Percentiles rank a stretch among this genome's conserved stretches.
phyloP scores from a whole-genome alignment of 2,797 vertebrate species.

The Poecile montanus region DNA sequence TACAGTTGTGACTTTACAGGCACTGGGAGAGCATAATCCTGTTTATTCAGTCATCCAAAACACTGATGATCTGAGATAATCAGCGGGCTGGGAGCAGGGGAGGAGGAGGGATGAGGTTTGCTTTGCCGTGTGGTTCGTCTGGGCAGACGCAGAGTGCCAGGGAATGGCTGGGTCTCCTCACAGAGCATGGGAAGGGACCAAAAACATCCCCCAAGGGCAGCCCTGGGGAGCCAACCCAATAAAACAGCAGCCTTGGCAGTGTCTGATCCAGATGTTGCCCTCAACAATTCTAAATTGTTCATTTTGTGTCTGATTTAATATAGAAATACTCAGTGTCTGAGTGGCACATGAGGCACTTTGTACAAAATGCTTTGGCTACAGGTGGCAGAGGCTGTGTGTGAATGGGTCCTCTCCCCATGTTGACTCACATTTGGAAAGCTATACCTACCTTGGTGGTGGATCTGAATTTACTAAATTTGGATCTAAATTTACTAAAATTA shows the following conservation, averaged over 20 bases:
- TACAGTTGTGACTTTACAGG: conserved; percentile 49
- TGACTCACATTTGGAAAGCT: background rate
- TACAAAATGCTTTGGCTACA: background rate
- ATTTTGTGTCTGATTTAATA: background rate
- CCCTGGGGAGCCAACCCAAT: background rate
- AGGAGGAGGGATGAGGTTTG: background rate
- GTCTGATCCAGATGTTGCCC: background rate
- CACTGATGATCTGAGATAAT: conserved; percentile 59
- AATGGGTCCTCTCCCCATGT: background rate
- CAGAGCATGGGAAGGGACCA: background rate
- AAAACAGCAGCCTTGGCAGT: background rate
- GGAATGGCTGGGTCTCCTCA: background rate
- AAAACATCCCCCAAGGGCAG: background rate
- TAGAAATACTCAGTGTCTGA: background rate
- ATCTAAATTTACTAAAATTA: background rate
- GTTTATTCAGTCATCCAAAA: conserved; percentile 62
- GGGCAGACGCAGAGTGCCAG: background rate
- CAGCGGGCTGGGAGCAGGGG: background rate
- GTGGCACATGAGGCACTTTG: background rate
- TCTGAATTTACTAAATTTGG: background rate
- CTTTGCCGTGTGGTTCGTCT: background rate
- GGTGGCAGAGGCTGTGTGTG: background rate
- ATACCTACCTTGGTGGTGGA: background rate
- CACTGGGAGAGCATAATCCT: conserved; percentile 65
- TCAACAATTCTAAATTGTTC: background rate